Percentiles rank a stretch among this genome's conserved stretches.
phyloP scores from a whole-genome alignment of 2,888 invertebrate species.

The Siphonodentalium dalli region DNA sequence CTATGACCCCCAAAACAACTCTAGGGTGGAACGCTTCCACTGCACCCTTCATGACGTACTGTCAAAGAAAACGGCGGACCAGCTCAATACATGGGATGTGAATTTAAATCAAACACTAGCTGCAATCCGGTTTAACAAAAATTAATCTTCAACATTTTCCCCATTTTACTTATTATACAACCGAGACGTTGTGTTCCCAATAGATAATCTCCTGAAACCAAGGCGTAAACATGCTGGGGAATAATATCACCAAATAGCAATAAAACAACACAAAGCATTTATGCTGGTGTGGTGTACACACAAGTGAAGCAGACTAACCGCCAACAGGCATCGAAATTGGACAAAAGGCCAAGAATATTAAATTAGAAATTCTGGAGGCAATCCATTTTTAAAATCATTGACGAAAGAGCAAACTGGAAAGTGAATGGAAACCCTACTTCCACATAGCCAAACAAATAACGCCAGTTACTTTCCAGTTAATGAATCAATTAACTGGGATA shows the following conservation, averaged over 20 bases:
- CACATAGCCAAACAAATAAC: too few relatives aligned
- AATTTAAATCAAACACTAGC: not conserved
- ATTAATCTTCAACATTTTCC: too few relatives aligned
- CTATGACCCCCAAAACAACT: not conserved
- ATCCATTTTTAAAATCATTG: too few relatives aligned
- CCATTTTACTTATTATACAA: conserved; percentile 20
- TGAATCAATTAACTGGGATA: too few relatives aligned
- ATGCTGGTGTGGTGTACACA: conserved; percentile 9
- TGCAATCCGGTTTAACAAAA: not conserved
- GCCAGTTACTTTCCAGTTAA: too few relatives aligned
- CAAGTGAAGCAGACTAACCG: conserved; percentile 4
- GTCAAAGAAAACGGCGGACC: not conserved
- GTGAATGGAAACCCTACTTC: too few relatives aligned
- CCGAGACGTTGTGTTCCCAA: conserved; percentile 20
- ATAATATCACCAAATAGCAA: conserved; percentile 6
- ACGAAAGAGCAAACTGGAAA: too few relatives aligned
- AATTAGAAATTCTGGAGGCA: too few relatives aligned
- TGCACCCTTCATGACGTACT: not conserved
- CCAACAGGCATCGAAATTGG: conserved; percentile 1
- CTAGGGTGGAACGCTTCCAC: not conserved
- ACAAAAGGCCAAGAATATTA: conserved; percentile 1
- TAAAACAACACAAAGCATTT: conserved; percentile 14
- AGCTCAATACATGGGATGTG: not conserved
- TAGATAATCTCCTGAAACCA: conserved; percentile 21
- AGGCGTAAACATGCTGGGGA: conserved; percentile 14